Base-by-base conservation (phyloP, 2,797 vertebrate genomes). In the Eulemur mongoz region DNA sequence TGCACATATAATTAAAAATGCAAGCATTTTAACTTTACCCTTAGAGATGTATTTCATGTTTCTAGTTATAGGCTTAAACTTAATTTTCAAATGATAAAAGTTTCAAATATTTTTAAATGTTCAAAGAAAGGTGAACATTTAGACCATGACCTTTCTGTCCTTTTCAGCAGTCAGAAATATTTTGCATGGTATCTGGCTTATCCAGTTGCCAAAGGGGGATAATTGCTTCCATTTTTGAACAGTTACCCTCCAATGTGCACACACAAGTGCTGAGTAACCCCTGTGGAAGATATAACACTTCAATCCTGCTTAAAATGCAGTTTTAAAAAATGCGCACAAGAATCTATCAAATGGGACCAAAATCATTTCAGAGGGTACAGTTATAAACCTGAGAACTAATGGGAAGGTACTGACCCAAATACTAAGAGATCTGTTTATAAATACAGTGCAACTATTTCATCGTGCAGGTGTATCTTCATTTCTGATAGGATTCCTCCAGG, bases 401-500 rank as follows among this genome's bases (percentile, higher is more conserved):
- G 14, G 67, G 57, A 92, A 94, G 57, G 50, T 85, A 75, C 57
- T 86, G n/a, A 27, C 27, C 61, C 79, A 69, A 65, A 94, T 43
- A 25, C 52, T 40, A 40, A 85, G 85, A 96, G 79, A 88, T 82
- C 20, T 96, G 91, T 93, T 97, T 93, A 82, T 73, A 96, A 96
- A 57, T 79, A 95, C 45, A 91, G 35, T 48, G 61, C 67, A 96
- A 92, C 96, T 93, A 98, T 96, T 91, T 91, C 82, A 87, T 80
- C 95, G 72, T 0, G 1, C 97, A 98, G 95, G 97, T 98, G 88
- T 95, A 92, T 93, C 86, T 97, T 97, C 73, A 54, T 97, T 95
- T 96, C 80, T 79, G 96, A 96, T 70, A 32, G 96, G 96, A 96
- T 96, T 98, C 89, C 88, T 97, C 76, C 38, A 96, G 97, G 92